A percentile compares a stretch with the other conserved stretches of the same genome.
Evolutionary conservation across 2,888 invertebrate species (phyloP).

Genomic region (Agonopterix subpropinquella): DNA sequence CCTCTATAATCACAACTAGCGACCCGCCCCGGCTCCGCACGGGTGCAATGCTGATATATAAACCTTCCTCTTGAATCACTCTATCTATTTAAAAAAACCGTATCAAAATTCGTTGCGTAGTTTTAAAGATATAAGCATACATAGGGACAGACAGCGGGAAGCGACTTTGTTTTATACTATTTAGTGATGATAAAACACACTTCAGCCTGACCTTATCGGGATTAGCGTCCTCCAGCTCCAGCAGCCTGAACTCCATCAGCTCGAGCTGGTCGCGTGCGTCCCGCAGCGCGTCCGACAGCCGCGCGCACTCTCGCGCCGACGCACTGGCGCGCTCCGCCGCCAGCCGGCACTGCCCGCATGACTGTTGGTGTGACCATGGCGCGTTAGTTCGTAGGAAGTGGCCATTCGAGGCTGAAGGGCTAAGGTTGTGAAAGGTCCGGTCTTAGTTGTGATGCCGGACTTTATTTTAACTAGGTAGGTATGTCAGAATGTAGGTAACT

Average conservation of each 20-base stretch:
- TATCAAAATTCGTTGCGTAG: too few species aligned
- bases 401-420: too few species aligned
- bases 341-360: conserved; percentile 63
- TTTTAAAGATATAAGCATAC: too few species aligned
- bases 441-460: background rate
- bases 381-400: background rate
- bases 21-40: too few species aligned
- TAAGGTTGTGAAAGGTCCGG: background rate
- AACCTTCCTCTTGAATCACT: too few species aligned
- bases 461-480: background rate
- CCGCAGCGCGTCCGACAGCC: conserved; percentile 79
- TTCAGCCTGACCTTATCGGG: conserved; percentile 62
- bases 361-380: conserved; percentile 26
- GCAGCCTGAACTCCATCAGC: conserved; percentile 84
- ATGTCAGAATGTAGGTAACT: too few species aligned
- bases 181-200: too few species aligned
- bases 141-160: too few species aligned
- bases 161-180: too few species aligned
- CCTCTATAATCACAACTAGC: too few species aligned
- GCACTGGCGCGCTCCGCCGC: conserved; percentile 60
- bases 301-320: conserved; percentile 70
- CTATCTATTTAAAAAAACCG: too few species aligned
- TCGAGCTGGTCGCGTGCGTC: conserved; percentile 88
- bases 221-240: conserved; percentile 83
- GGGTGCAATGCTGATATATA: too few species aligned